Conservation (phyloP, 2,113 vertebrate species). For the Odontesthes bonariensis region DNA sequence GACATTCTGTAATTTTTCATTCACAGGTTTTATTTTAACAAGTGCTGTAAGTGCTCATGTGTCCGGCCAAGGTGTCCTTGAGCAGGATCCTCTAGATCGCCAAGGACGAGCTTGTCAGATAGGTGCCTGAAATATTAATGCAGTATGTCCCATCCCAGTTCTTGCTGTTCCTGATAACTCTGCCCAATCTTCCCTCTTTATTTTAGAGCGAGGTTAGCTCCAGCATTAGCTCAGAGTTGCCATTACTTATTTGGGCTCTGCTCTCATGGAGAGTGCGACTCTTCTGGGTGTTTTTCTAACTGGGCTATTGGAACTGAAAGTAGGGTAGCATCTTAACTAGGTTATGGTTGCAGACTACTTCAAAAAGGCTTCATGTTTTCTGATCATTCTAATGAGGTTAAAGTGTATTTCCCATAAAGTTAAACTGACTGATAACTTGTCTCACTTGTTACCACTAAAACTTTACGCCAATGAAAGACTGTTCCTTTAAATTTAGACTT, state of each 20-base stretch:
- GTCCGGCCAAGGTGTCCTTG: constrained; percentile 51
- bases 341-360: constrained; percentile 51
- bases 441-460: background rate
- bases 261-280: constrained; percentile 62
- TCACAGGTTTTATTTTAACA: constrained; percentile 11
- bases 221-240: constrained; percentile 67
- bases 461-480: background rate
- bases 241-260: constrained; percentile 67
- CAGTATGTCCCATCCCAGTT: constrained; percentile 46
- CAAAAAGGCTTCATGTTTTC: constrained; percentile 40
- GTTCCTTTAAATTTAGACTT: background rate
- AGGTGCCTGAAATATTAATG: constrained; percentile 64
- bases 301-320: constrained; percentile 75
- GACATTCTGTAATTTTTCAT: constrained; percentile 16
- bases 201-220: constrained; percentile 49
- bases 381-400: constrained; percentile 60
- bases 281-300: constrained; percentile 71
- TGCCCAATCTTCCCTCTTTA: constrained; percentile 39
- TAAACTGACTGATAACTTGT: constrained; percentile 11
- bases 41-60: constrained; percentile 29
- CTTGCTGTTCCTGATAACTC: constrained; percentile 42
- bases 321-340: constrained; percentile 74
- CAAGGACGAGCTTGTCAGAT: constrained; percentile 55
- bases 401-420: constrained; percentile 40
- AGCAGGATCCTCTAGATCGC: constrained; percentile 48